Evolutionary conservation across 2,113 vertebrate genomes (phyloP), one percentile per base, ranked within the genome.

Genomic region (Alligator sinensis): DNA sequence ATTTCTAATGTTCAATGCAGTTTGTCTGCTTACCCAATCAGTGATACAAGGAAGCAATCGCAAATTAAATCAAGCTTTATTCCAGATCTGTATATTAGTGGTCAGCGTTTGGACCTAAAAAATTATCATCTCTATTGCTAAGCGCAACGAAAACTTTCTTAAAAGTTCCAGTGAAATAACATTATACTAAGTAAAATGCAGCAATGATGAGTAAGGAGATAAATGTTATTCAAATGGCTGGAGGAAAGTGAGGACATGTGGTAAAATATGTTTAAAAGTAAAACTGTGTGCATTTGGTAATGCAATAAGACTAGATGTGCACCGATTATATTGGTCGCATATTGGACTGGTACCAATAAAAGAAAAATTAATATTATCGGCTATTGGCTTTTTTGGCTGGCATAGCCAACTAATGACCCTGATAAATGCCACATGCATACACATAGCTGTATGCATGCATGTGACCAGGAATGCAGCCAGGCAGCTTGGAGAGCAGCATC

Each of bases 41-140:
- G 47, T 47, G 47, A 47, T 47, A 47, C 47, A 47, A 47, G 47
- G 47, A 47, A 66, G 6, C 57, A 78, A 27, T 19, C 28, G 6
- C 2, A 9, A 61, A 30, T 1, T 0, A 2, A 17, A 88, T 77
- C 18, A 78, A 2, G 38, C 10, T 5, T 55, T 34, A 47, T 74
- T 38, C 54, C 61, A 9, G 5, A 19, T 86, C 30, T 55, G 21
- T 2, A 1, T 13, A 79, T 1, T 2, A 0, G 6, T 3, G 5
- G 5, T 25, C 85, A 75, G 82, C 77, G 47, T 47, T 75, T 5
- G 14, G 1, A 30, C 19, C 12, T 1, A 47, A 74, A 47, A 74
- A 74, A 2, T 47, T 47, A 74, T 13, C 24, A 74, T 74, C 47
- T 74, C 5, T 22, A 47, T 74, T 74, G 24, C 34, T 25, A 24